These are phyloP conservation scores for Paramormyrops hopkinsi DNA, from an alignment of 2,797 vertebrate genomes.

Conservation along the genomic window DNA sequence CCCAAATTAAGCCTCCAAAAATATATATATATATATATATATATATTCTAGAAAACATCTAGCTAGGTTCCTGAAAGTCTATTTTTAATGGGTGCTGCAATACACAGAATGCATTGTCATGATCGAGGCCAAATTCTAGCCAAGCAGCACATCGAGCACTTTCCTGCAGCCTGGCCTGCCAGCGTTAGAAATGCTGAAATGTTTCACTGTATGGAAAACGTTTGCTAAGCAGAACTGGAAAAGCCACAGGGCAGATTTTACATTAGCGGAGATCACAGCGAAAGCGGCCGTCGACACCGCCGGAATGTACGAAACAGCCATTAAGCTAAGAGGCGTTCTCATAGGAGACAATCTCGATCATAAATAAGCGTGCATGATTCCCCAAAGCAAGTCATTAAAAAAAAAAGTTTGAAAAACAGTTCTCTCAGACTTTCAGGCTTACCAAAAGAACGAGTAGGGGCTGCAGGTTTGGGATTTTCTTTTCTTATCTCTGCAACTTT, in stretches of 20 bases:
- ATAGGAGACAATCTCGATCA: background rate
- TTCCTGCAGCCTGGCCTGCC: background rate
- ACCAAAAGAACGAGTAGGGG: conserved; percentile 59
- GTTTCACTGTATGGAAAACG: background rate
- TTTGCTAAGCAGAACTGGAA: background rate
- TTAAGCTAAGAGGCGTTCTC: background rate
- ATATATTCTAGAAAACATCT: background rate
- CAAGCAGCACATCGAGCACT: background rate
- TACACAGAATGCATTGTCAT: background rate
- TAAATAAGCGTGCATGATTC: background rate
- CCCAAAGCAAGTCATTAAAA: background rate
- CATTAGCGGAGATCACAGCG: background rate
- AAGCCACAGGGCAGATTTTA: background rate
- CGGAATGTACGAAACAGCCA: background rate
- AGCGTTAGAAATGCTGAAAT: background rate
- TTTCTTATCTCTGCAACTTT: conserved; percentile 80
- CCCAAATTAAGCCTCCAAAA: background rate
- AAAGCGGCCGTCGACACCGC: background rate
- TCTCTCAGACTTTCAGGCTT: conserved; percentile 29
- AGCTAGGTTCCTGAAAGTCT: background rate
- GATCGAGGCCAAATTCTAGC: background rate
- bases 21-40: background rate
- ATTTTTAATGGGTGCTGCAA: background rate
- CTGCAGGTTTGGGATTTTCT: conserved; percentile 54
- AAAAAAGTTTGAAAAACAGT: background rate